phyloP scores from a whole-genome alignment of 2,888 invertebrate genomes.

The Synergus laeviventris region DNA sequence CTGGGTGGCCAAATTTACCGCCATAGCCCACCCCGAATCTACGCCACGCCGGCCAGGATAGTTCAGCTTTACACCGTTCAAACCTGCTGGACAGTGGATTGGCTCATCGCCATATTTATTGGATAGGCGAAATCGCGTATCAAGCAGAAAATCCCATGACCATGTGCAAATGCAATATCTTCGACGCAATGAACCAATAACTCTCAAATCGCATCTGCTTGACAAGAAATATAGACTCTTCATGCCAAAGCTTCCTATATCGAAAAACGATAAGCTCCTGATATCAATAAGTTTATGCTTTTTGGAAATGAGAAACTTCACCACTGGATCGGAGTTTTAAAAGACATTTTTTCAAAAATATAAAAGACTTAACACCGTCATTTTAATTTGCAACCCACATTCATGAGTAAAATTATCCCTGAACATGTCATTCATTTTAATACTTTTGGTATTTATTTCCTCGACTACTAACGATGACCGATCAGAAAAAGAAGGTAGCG shows the following conservation, averaged over 20 bases:
- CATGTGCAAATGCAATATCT: slow-evolving; percentile 39
- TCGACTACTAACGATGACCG: no score
- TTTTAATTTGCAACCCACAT: no score
- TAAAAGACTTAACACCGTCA: no score
- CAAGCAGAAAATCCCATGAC: slow-evolving; percentile 35
- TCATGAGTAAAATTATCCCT: background rate
- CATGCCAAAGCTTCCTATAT: background rate
- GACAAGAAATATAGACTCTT: slow-evolving; percentile 29
- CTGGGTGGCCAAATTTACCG: slow-evolving; percentile 72
- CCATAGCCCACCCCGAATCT: slow-evolving; percentile 46
- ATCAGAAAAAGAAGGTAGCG: background rate
- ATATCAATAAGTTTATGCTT: slow-evolving; percentile 10
- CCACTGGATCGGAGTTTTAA: no score
- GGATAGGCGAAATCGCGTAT: slow-evolving; percentile 36
- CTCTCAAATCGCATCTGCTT: slow-evolving; percentile 18
- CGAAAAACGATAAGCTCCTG: background rate
- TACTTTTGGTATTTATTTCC: background rate
- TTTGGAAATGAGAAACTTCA: background rate
- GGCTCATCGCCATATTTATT: slow-evolving; percentile 55
- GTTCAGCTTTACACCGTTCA: slow-evolving; percentile 61
- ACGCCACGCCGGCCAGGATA: slow-evolving; percentile 55
- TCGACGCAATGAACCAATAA: slow-evolving; percentile 37
- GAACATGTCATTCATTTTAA: background rate
- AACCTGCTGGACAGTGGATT: slow-evolving; percentile 59
- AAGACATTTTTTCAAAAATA: no score